Evolutionary conservation across 2,888 invertebrate genomes (phyloP), one percentile per base, ranked within the genome.

Genomic region (Ferdinandea cuprea): DNA sequence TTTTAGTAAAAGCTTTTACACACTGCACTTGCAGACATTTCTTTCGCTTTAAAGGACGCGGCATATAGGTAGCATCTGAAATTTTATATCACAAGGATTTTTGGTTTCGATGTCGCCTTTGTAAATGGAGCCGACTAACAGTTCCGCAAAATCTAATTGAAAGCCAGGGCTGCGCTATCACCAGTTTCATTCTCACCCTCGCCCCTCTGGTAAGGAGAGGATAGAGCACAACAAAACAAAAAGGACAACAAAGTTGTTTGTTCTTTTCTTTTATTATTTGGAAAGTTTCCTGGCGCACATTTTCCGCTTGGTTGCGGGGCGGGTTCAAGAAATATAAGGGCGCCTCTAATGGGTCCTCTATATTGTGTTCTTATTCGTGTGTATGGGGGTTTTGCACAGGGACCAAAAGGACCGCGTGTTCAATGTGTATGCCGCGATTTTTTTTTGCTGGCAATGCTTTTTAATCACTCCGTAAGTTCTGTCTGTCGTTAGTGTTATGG

Each of bases 391-490:
- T n/a, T n/a, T n/a, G n/a, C n/a, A n/a, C n/a, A n/a, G n/a, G 17
- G 46, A 35, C 35, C 74, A 42, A 66, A 25, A 61, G 17, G 54
- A 46, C 46, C n/a, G 28, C 30, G 11, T 8, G 48, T 52, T 58
- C 7, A 37, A 50, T 52, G 58, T 28, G 37, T 32, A 21, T 42
- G 37, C 35, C 15, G 4, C 21, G 5, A 8, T 40, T 8, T 54
- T 54, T 61, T 56, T 61, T 32, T 52, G 35, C 58, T 44, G 5
- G 35, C 13, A 30, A 11, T 80, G 63, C 74, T 63, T 80, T 80
- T 80, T 74, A 74, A 74, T 80, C 74, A 74, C 69, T 58, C n/a
- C 35, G 28, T 48, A 73, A 56, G 66, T 44, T 66, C 19, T 68
- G 61, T 17, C 58, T 63, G 56, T 56, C 59, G 42, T 63, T 56